phyloP scores from a whole-genome alignment of 2,113 vertebrate genomes.

The Notarius lentiginosus region DNA sequence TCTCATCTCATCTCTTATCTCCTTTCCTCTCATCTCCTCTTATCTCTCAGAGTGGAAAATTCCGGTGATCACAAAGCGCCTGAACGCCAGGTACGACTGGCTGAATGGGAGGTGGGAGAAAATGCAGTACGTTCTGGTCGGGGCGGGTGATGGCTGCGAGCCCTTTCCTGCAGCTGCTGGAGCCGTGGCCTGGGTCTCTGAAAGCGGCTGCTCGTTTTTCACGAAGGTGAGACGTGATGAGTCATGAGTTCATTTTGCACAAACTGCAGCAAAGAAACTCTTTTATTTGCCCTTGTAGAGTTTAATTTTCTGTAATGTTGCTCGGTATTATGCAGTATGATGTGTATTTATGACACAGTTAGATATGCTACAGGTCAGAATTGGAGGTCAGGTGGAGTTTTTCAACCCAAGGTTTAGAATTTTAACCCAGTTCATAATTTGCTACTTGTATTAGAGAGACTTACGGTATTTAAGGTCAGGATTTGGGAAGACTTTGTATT shows the following conservation, averaged over 20 bases:
- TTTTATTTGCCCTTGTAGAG: neutral
- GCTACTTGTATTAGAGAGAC: too few species aligned
- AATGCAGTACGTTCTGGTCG: conserved; percentile 57
- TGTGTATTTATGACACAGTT: too few species aligned
- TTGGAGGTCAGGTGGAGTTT: too few species aligned
- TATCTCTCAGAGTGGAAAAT: conserved; percentile 63
- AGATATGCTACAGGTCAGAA: too few species aligned
- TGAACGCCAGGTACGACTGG: conserved; percentile 78
- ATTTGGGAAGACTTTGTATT: too few species aligned
- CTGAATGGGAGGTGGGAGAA: conserved; percentile 60
- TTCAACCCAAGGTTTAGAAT: too few species aligned
- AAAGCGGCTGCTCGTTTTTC: conserved; percentile 75
- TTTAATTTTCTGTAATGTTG: neutral
- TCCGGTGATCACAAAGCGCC: conserved; percentile 69
- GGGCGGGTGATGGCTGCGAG: conserved; percentile 70
- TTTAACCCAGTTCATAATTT: too few species aligned
- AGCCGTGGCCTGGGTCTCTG: conserved; percentile 75
- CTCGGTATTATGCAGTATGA: neutral
- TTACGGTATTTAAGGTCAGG: too few species aligned
- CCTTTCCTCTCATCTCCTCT: conserved; percentile 24
- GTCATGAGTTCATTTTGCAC: neutral
- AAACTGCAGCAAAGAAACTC: neutral
- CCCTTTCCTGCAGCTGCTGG: conserved; percentile 52
- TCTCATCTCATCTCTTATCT: too few species aligned
- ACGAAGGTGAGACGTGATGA: conserved; percentile 65